Evolutionary conservation across 2,888 invertebrate species (phyloP), one percentile per base, ranked within the genome.

Genomic region (Phasia obesa): DNA sequence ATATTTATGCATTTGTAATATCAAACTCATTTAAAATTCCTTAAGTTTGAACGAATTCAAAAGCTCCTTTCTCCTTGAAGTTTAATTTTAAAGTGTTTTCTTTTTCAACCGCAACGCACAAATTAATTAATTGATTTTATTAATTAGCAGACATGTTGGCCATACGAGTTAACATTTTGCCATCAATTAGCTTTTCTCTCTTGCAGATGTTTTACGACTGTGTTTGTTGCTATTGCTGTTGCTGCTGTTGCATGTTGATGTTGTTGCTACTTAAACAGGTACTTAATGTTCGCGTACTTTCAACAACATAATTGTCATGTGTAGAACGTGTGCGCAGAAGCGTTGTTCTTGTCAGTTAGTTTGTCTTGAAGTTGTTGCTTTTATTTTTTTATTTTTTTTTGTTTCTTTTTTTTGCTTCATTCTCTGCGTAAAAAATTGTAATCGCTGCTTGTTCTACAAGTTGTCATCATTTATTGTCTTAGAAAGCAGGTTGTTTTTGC

Each of bases 91-190:
- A 47, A 47, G 5, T 31, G 47, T 59, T 70, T 47, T 47, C 0
- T 13, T 44, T 55, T 13, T 17, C 21, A 27, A 23, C 23, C 38
- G 35, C 23, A 62, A 73, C 67, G 67, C 84, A 76, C 64, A 74
- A 67, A 76, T 81, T 76, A 82, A 84, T 75, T 84, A 82, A 81
- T 82, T 69, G 75, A 69, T 79, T 73, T 67, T 64, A 76, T 71
- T 84, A 84, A 84, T 84, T 81, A 76, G 75, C 62, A 71, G 67
- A 75, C 67, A 62, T 75, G 81, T 76, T 73, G 64, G 19, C 19
- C 55, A 62, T 67, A 71, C 51, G 11, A 55, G 64, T 23, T 35
- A 47, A 65, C 51, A 69, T 67, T 70, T 70, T 75, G 62, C 69
- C 47, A 62, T 57, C 75, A 57, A 75, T 81, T 75, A 81, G 74